Base-by-base conservation (phyloP, 2,888 invertebrate species). In the Stenodema calcarata region DNA sequence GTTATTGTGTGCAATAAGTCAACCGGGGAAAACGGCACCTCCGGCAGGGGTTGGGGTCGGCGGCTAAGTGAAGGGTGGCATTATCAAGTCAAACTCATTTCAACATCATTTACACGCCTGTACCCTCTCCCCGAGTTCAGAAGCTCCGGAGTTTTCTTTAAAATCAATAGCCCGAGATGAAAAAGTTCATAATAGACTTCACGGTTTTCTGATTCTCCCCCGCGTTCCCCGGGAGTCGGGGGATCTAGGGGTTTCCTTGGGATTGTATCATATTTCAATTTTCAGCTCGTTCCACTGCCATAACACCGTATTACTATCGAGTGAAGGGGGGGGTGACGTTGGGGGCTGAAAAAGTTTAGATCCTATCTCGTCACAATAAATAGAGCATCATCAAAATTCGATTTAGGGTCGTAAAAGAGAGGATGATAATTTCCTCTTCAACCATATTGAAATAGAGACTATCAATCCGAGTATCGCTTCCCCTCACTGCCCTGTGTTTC, bases 61-160 rank as follows among this genome's bases (percentile, higher is more conserved):
- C 69, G 82, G 62, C 69, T 54, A 41, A 82, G 69, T 12, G 62
- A 41, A 82, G 82, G 82, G 82, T 41, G 62, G 62, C 69, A 62
- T 82, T 82, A 82, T 82, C 82, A 69, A 82, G 82, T 82, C 82
- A 82, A 82, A 82, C 82, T 82, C 82, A 82, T 82, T 82, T 69
- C 82, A 82, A 82, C 82, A 82, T 82, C 82, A 82, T 82, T 82
- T 82, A 54, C 69, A 82, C 82, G 69, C 80, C 16, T 35, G 28
- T 41, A 16, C 42, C 35, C 41, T 69, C 41, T 69, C 54, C n/a
- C 16, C 16, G 1, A 16, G 16, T n/a, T 14, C 50, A 50, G n/a
- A n/a, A 6, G n/a, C 50, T 4, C 35, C 35, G 35, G 35, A 23
- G 62, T 62, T 82, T 82, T 82, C 47, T 69, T 62, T 50, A 27